Evolutionary conservation across 1,140 invertebrate genomes (phyloP), one percentile per base, ranked within the genome.

Genomic region (Hycleus phaleratus): DNA sequence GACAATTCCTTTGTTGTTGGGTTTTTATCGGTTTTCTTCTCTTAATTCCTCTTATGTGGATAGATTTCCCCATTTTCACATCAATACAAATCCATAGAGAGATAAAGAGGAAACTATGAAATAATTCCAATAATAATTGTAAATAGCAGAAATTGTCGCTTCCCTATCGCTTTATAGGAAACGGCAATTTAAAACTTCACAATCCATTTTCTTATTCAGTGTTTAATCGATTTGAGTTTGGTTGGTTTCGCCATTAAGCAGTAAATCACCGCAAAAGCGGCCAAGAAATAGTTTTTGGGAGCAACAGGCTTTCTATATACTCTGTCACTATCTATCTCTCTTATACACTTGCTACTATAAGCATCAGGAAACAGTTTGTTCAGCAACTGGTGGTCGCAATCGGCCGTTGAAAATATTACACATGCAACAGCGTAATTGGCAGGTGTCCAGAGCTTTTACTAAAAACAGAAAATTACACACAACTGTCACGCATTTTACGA

Each of bases 381-480:
- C 46, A 65, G 69, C 69, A 70, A 71, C 69, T 69, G 64, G 69
- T 70, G 68, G 68, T 65, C 59, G 58, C 56, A 59, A 39, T 59
- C 59, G 40, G 47, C 59, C 38, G 38, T 56, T 46, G 62, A 67
- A 67, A 69, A 69, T 67, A 66, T 69, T 64, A 68, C 68, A 63
- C 67, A 71, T 69, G 70, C 68, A 70, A 68, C 65, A 69, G 62
- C 44, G 60, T 70, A 70, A 70, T 71, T 71, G 70, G 70, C 70
- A 70, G 65, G 64, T 71, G 66, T 68, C 70, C 70, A 71, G 32
- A 32, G 63, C 47, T 39, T 54, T 42, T 43, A 8, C 38, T 32
- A 32, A 7, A 32, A 7, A 32, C 38, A 42, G 56, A 59, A 59
- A 58, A 50, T 51, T 50, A 50, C 12, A 51, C 18, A 32, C 24